Evolutionary conservation across 2,113 vertebrate species (phyloP), one percentile per base, ranked within the genome.

Genomic region (Apodemus speciosus): DNA sequence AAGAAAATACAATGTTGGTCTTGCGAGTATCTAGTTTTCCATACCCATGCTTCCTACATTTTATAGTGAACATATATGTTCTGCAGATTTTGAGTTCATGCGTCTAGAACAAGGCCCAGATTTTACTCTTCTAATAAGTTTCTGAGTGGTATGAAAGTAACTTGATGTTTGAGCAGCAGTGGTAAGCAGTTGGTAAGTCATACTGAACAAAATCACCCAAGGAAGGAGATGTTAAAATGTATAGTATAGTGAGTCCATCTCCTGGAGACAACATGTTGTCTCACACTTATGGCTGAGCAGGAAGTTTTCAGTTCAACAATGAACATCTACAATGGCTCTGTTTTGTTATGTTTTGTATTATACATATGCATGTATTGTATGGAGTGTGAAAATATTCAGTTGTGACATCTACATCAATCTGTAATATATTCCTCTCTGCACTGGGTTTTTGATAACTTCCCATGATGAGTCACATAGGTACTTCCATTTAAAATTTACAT

Each of bases 311-410:
- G 14, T 49, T 86, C 58, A 72, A 6, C 64, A 51, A 16, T 64
- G 40, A 21, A 10, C 2, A 38, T 18, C 27, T 46, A 15, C n/a
- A 46, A 1, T 32, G 43, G 58, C 38, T 40, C 40, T 92, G n/a
- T 56, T 92, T 88, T 20, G 46, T 84, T 73, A 72, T 73, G 40
- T 58, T 72, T 25, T 72, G 14, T 40, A n/a, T 89, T 77, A 64
- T 89, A 49, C 5, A 6, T 38, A 35, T 38, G 43, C 60, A 56
- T 71, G 13, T 58, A 58, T 46, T 46, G 16, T 68, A 51, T 46
- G 32, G 80, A 86, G 35, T 81, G 35, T 90, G 76, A 71, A 90
- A 84, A 79, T 92, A 95, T 51, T 89, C 56, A 79, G n/a, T 89
- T 89, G 23, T 81, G 46, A 64, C 20, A 2, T 46, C 25, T 83